Conservation (phyloP, 2,888 invertebrate genomes). For the Cantharis lateralis region DNA sequence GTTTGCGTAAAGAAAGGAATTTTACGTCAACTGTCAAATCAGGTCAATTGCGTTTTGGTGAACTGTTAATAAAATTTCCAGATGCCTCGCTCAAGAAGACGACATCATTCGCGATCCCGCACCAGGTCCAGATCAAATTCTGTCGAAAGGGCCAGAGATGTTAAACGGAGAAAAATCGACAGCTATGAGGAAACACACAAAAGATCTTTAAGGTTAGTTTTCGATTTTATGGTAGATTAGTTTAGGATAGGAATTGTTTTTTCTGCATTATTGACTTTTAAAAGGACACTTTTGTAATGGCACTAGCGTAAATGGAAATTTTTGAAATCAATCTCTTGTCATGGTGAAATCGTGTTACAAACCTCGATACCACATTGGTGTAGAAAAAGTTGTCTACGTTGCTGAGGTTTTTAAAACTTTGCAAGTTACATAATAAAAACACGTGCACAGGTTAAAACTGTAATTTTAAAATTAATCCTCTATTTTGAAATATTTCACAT, state of each 20-base stretch:
- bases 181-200: slow-evolving; percentile 61
- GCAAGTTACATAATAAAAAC: background rate
- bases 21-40: background rate
- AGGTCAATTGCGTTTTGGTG: background rate
- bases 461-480: background rate
- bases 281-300: background rate
- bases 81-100: slow-evolving; percentile 85
- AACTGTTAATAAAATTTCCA: slow-evolving; percentile 49
- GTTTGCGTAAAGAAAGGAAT: background rate
- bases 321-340: background rate
- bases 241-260: background rate
- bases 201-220: slow-evolving; percentile 66
- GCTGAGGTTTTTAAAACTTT: background rate
- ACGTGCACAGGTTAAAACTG: background rate
- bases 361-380: background rate
- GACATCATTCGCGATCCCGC: slow-evolving; percentile 71
- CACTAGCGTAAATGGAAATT: background rate
- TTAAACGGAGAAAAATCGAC: slow-evolving; percentile 75
- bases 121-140: slow-evolving; percentile 61
- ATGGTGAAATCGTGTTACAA: background rate
- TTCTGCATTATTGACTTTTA: background rate
- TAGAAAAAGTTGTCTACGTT: background rate
- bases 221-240: background rate
- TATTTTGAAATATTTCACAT: background rate
- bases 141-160: slow-evolving; percentile 70